These are phyloP conservation scores for Cybosia mesomella DNA, from an alignment of 2,888 invertebrate species.

Conservation along the genomic window DNA sequence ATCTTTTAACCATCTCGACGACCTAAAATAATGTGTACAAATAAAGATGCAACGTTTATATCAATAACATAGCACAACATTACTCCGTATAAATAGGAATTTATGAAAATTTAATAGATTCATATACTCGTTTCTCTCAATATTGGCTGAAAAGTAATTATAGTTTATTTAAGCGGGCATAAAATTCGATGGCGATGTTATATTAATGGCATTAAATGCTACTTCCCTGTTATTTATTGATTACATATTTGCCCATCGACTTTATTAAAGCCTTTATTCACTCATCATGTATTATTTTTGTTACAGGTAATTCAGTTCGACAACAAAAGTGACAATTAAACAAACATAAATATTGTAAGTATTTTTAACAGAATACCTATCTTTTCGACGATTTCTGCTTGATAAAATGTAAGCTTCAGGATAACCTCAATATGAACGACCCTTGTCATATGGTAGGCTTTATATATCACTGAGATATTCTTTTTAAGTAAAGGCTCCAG, in stretches of 20 bases:
- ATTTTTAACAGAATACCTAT: not conserved
- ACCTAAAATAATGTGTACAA: not conserved
- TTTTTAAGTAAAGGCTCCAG: not conserved
- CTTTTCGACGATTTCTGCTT: not conserved
- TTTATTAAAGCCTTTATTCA: conserved; percentile 47
- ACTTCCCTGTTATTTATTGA: conserved; percentile 51
- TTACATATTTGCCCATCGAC: conserved; percentile 37
- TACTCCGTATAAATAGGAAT: not conserved
- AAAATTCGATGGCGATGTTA: conserved; percentile 35
- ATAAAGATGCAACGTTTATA: not conserved
- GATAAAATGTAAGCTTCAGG: conserved; percentile 1
- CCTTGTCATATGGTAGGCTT: conserved; percentile 10
- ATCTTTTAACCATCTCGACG: no score
- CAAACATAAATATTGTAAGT: conserved; percentile 23
- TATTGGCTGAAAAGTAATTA: conserved; percentile 53
- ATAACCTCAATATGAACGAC: conserved; percentile 6
- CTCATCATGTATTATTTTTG: conserved; percentile 47
- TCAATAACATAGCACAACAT: not conserved
- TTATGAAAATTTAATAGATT: not conserved
- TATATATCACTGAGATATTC: conserved; percentile 8
- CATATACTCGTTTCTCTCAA: conserved; percentile 36
- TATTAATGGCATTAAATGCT: conserved; percentile 50
- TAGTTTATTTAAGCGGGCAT: conserved; percentile 46
- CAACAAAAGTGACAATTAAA: not conserved
- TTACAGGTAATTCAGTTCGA: conserved; percentile 54